Conservation (phyloP, 1,140 invertebrate genomes). For the Leptinotarsa defecta region DNA sequence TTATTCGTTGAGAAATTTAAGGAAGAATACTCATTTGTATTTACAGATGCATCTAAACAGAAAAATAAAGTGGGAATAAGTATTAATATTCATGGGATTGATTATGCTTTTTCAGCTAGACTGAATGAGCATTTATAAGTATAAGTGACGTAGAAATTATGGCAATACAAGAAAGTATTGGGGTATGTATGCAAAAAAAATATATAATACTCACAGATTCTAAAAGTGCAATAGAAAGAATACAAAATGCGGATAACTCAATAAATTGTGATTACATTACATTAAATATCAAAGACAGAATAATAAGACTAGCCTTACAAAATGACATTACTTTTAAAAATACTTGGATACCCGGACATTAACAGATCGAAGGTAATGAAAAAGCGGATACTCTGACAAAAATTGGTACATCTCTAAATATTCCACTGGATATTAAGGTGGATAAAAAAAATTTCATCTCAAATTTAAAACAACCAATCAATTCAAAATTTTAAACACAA, state of each 20-base stretch:
- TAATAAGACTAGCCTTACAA: no score
- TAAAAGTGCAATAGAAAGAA: background rate
- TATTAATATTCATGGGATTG: background rate
- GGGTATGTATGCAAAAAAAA: slow-evolving; percentile 8
- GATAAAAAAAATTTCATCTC: no score
- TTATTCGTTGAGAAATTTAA: background rate
- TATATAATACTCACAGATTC: slow-evolving; percentile 19
- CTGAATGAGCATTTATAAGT: background rate
- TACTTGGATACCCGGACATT: no score
- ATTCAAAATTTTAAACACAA: no score
- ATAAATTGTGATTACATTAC: slow-evolving; percentile 3
- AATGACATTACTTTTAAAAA: no score
- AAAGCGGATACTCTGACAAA: no score
- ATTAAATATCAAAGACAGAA: slow-evolving; percentile 9
- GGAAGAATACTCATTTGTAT: background rate
- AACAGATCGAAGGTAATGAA: no score
- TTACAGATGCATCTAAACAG: background rate
- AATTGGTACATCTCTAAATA: no score
- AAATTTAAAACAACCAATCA: no score
- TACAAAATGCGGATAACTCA: background rate
- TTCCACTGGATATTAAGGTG: no score
- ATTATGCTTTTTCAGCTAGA: background rate
- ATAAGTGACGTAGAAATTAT: background rate
- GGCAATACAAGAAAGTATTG: background rate
- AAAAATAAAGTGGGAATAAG: background rate